Evolutionary conservation across 2,113 vertebrate genomes (phyloP).

Genomic region (Mystacornis crossleyi): DNA sequence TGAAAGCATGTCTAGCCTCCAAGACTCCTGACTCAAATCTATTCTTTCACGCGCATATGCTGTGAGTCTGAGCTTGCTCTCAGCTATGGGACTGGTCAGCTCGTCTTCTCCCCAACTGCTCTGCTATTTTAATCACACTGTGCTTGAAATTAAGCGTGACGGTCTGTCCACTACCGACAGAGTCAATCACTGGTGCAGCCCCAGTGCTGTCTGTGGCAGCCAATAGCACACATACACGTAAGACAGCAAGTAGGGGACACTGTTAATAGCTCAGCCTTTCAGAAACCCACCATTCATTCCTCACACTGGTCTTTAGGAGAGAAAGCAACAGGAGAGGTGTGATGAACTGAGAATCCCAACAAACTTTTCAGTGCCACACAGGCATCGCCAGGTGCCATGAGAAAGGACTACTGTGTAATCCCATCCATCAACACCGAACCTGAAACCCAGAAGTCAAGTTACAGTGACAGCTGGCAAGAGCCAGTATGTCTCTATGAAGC

Average conservation of each 20-base stretch:
- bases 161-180: not conserved
- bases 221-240: rapidly evolving
- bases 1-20: conserved; percentile 8
- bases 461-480: not conserved
- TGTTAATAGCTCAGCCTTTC: not conserved
- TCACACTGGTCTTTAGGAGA: not conserved
- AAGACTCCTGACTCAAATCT: not conserved
- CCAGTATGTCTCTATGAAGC: not conserved
- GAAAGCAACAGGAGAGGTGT: not conserved
- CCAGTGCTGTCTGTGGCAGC: not conserved
- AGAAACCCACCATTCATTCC: not conserved
- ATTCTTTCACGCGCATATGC: not conserved
- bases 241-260: rapidly evolving
- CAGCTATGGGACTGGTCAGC: not conserved
- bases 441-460: not conserved
- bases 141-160: not conserved
- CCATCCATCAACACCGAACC: not conserved
- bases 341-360: not conserved
- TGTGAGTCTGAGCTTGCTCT: not conserved
- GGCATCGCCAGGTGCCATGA: not conserved
- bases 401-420: not conserved
- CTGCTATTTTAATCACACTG: conserved; percentile 33
- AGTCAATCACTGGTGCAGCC: not conserved
- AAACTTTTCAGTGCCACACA: rapidly evolving
- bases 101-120: not conserved